A percentile compares a stretch with the other conserved stretches of the same genome.
Conservation (phyloP, 1,140 invertebrate species). For the Calliphora vicina region DNA sequence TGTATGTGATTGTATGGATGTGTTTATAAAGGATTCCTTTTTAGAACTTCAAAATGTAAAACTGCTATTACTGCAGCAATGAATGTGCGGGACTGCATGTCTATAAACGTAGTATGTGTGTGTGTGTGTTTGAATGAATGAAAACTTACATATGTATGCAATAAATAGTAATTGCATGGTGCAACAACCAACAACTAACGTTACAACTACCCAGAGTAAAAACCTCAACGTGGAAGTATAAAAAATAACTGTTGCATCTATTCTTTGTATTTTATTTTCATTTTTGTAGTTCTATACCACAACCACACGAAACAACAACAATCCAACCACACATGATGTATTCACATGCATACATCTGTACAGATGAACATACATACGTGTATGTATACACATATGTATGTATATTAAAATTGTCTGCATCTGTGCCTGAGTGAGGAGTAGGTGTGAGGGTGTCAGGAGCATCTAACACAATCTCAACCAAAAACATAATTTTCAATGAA, state of each 20-base stretch:
- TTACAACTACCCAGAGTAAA: not conserved
- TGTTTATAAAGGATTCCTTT: not conserved
- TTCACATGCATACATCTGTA: too few species aligned
- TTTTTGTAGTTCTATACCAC: not conserved
- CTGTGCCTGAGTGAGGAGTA: not conserved
- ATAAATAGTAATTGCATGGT: constrained; percentile 28
- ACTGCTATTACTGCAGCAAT: too few species aligned
- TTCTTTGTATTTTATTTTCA: not conserved
- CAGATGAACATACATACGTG: too few species aligned
- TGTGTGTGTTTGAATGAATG: not conserved
- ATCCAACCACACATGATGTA: not conserved
- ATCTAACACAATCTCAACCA: not conserved
- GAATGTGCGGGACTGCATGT: too few species aligned
- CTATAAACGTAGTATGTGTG: too few species aligned
- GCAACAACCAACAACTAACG: not conserved
- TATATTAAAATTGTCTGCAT: not conserved
- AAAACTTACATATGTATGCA: constrained; percentile 23
- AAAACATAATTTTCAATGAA: constrained; percentile 24
- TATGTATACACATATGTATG: too few species aligned
- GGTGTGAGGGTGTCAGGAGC: not conserved
- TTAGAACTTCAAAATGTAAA: constrained; percentile 12
- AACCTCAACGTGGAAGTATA: not conserved
- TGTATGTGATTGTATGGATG: too few species aligned
- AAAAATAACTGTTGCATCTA: constrained; percentile 9
- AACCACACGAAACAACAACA: not conserved